Percentiles rank a stretch among this genome's conserved stretches.
Conservation (phyloP, 2,888 invertebrate genomes). For the Muscina levida region DNA sequence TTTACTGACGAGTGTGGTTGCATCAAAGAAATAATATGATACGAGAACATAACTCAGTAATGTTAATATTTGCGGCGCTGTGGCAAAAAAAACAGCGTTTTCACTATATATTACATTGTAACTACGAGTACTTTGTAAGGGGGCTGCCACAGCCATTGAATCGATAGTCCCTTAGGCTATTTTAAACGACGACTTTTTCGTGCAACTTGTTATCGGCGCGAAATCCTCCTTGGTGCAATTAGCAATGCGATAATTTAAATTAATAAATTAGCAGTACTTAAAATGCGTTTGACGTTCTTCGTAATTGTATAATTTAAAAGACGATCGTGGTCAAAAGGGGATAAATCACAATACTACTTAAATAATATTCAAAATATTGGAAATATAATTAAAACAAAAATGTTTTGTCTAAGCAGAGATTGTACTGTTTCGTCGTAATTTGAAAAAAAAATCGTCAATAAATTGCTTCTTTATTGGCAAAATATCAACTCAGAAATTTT, state of each 20-base stretch:
- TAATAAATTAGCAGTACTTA: constrained; percentile 33
- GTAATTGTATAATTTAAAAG: constrained; percentile 9
- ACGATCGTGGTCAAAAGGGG: neutral
- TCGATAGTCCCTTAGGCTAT: neutral
- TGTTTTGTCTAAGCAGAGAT: too few species aligned
- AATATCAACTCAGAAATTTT: too few species aligned
- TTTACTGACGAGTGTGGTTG: constrained; percentile 11
- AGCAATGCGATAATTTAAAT: constrained; percentile 47
- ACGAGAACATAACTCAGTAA: constrained; percentile 30
- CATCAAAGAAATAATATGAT: constrained; percentile 32
- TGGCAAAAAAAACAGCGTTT: constrained; percentile 35
- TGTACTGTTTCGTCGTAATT: too few species aligned
- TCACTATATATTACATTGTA: constrained; percentile 26
- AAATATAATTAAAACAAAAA: too few species aligned
- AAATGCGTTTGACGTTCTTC: constrained; percentile 37
- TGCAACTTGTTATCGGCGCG: neutral
- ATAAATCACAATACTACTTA: too few species aligned
- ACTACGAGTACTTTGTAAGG: neutral
- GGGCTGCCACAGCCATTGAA: neutral
- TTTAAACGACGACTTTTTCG: neutral
- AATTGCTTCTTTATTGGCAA: too few species aligned
- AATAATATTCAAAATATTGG: too few species aligned
- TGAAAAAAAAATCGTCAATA: too few species aligned
- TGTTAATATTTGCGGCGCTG: neutral
- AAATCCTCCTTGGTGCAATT: constrained; percentile 19